Evolutionary conservation across 1,140 invertebrate genomes (phyloP), one percentile per base, ranked within the genome.

Genomic region (Apocrypta bakeri): DNA sequence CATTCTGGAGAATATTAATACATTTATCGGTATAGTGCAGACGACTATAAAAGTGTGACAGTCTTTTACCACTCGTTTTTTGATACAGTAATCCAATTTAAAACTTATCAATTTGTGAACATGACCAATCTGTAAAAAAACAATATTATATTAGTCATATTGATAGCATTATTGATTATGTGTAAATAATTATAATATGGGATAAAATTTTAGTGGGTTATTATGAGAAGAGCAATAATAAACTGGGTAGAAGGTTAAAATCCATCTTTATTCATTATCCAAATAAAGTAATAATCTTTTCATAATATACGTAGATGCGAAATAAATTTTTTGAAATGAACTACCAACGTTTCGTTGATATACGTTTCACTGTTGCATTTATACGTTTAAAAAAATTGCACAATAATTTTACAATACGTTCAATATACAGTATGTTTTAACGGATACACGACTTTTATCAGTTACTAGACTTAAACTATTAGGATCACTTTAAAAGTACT

Each of bases 391-490:
- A 76, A n/a, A n/a, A 63, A 64, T 64, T 76, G 61, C 21, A 64
- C 61, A 11, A 64, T 37, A 64, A 40, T 63, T 4, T n/a, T 17
- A 63, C 63, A 76, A 76, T 17, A 56, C 48, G 48, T 56, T 56
- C 17, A 56, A 56, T n/a, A 56, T n/a, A 21, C 48, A 56, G 48
- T 56, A 56, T 37, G 56, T 25, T 64, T 37, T 64, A 64, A 24
- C 63, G n/a, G 29, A 24, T 63, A 76, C 14, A 64, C 24, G 29
- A 61, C 74, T 63, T 2, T 24, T 21, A 76, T 76, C 63, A 64
- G 25, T 37, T 2, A 64, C 31, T 37, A n/a, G 4, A 56, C 48
- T 76, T 76, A 76, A 64, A 42, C 56, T 76, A 76, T 63, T 76
- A 76, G 56, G 74, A 76, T 37, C 56, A 64, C 56, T 37, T 56